A percentile compares a stretch with the other conserved stretches of the same genome.
Evolutionary conservation across 2,797 vertebrate species (phyloP).

Genomic region (Cynodonichthys magdalenae): DNA sequence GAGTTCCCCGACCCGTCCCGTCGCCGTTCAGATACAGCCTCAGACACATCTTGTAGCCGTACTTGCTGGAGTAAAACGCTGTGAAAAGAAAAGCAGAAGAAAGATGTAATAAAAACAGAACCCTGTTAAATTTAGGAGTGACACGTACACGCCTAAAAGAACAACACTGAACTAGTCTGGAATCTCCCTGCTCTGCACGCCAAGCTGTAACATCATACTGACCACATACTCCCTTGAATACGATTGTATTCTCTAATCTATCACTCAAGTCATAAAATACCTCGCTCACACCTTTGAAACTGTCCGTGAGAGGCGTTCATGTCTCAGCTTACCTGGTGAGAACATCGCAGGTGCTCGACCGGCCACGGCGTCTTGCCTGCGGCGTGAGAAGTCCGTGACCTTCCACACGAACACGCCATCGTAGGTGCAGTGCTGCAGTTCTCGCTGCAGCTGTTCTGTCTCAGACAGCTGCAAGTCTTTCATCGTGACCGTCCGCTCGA

Average conservation of each 20-base stretch:
- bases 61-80: constrained; percentile 98
- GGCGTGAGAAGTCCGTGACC: constrained; percentile 89
- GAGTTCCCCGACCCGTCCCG: constrained; percentile 90
- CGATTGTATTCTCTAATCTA: constrained; percentile 1
- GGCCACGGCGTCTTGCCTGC: constrained; percentile 90
- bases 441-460: constrained; percentile 86
- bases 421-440: constrained; percentile 88
- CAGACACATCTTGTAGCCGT: constrained; percentile 98
- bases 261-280: neutral
- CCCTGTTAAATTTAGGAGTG: constrained; percentile 4
- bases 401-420: constrained; percentile 97
- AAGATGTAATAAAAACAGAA: constrained; percentile 6
- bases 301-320: neutral
- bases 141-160: constrained; percentile 18
- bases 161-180: constrained; percentile 36
- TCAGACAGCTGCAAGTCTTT: constrained; percentile 91
- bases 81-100: neutral
- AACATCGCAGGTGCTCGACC: constrained; percentile 94
- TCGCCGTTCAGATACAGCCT: constrained; percentile 96
- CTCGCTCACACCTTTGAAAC: neutral
- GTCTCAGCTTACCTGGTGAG: constrained; percentile 88
- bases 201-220: constrained; percentile 20
- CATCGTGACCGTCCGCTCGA: constrained; percentile 88
- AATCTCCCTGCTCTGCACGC: constrained; percentile 28
- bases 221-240: constrained; percentile 11